Percentiles rank a stretch among this genome's conserved stretches.
These are phyloP conservation scores for Cremastinae sp. DNA, from an alignment of 2,888 invertebrate genomes.

Conservation along the genomic window DNA sequence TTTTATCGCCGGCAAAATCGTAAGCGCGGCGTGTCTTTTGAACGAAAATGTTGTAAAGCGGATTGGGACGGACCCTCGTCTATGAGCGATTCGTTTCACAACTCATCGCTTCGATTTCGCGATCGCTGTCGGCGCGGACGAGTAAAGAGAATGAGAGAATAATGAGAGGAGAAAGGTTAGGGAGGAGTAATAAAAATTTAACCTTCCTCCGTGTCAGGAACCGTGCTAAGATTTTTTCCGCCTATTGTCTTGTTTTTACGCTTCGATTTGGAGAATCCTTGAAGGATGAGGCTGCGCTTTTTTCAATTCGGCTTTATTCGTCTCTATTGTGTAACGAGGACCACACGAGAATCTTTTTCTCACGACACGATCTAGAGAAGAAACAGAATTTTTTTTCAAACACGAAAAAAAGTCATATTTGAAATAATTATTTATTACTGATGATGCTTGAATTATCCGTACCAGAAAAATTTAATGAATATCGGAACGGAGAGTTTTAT, in stretches of 20 bases:
- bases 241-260: constrained; percentile 76
- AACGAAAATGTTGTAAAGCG: constrained; percentile 11
- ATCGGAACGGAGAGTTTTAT: too few relatives aligned
- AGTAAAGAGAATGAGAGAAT: constrained; percentile 18
- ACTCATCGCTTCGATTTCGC: constrained; percentile 60
- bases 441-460: too few relatives aligned
- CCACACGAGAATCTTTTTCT: constrained; percentile 32
- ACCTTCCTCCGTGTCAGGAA: constrained; percentile 48
- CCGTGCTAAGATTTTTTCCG: constrained; percentile 68
- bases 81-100: constrained; percentile 60
- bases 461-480: too few relatives aligned
- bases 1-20: constrained; percentile 54
- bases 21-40: constrained; percentile 15
- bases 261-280: constrained; percentile 64
- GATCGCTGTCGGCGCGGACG: constrained; percentile 41
- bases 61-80: constrained; percentile 24
- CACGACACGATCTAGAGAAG: too few relatives aligned
- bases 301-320: constrained; percentile 22
- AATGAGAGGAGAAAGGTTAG: constrained; percentile 18
- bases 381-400: too few relatives aligned
- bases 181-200: constrained; percentile 22
- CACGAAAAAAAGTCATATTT: too few relatives aligned
- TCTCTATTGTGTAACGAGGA: constrained; percentile 50
- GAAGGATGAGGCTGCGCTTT: constrained; percentile 32
- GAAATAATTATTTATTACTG: too few relatives aligned